Conservation (phyloP, 2,797 vertebrate species). For the Scolopax rusticola region DNA sequence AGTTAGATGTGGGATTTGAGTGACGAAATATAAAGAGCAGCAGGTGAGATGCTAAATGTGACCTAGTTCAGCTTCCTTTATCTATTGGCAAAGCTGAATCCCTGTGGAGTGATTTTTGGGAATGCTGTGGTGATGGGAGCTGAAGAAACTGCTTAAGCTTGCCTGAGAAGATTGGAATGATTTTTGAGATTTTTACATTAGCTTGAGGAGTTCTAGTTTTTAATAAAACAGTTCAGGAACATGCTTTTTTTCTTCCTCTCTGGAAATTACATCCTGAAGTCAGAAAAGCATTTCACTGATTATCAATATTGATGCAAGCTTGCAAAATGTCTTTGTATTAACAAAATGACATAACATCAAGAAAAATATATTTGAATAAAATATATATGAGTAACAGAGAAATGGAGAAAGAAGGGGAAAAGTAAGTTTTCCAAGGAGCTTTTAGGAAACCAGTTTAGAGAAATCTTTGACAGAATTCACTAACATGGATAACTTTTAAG, state of each 20-base stretch:
- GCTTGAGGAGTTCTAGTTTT: not conserved
- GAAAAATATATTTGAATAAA: not conserved
- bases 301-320: not conserved
- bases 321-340: not conserved
- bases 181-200: not conserved
- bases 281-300: not conserved
- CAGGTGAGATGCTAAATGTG: not conserved
- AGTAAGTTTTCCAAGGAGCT: not conserved
- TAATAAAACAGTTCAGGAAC: not conserved
- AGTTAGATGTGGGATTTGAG: not conserved
- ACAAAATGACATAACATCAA: not conserved
- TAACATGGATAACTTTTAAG: not conserved
- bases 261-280: not conserved
- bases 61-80: not conserved
- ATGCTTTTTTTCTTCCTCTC: accelerated
- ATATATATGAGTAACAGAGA: not conserved
- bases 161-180: not conserved
- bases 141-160: not conserved
- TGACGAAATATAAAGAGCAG: not conserved
- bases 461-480: not conserved
- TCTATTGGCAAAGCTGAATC: not conserved
- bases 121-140: not conserved
- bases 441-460: not conserved
- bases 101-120: not conserved
- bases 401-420: not conserved